Conservation (phyloP, 2,797 vertebrate species). For the Heterohyrax brucei region DNA sequence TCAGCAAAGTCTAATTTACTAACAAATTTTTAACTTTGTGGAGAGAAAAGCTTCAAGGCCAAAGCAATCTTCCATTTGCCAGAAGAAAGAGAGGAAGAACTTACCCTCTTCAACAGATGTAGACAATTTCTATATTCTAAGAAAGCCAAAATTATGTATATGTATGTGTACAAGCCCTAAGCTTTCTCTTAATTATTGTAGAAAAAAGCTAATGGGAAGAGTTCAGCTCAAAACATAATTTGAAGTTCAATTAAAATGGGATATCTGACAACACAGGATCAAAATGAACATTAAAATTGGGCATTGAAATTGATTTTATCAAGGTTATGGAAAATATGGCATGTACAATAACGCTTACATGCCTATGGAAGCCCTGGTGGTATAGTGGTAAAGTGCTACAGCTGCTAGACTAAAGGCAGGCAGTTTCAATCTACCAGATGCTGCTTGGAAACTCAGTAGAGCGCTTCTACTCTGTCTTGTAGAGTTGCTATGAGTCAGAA, state of each 20-base stretch:
- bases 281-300: conserved; percentile 20
- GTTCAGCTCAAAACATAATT: conserved; percentile 32
- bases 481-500: too few relatives aligned
- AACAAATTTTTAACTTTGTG: conserved; percentile 88
- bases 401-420: too few relatives aligned
- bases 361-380: background rate
- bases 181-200: conserved; percentile 11
- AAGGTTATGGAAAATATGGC: background rate
- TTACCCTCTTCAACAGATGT: conserved; percentile 81
- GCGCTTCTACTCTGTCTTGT: too few relatives aligned
- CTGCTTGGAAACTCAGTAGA: too few relatives aligned
- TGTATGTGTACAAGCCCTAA: conserved; percentile 8
- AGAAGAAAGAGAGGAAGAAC: conserved; percentile 73
- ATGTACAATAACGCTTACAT: background rate
- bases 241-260: conserved; percentile 29
- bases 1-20: conserved; percentile 89
- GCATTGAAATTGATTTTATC: conserved; percentile 17
- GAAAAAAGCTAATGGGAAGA: conserved; percentile 28
- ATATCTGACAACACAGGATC: background rate
- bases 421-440: too few relatives aligned
- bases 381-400: too few relatives aligned
- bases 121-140: conserved; percentile 72
- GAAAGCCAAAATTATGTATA: conserved; percentile 56
- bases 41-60: conserved; percentile 81
- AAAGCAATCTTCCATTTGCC: conserved; percentile 81